Evolutionary conservation across 2,797 vertebrate genomes (phyloP), one percentile per base, ranked within the genome.

Genomic region (Centropyge bicolor): DNA sequence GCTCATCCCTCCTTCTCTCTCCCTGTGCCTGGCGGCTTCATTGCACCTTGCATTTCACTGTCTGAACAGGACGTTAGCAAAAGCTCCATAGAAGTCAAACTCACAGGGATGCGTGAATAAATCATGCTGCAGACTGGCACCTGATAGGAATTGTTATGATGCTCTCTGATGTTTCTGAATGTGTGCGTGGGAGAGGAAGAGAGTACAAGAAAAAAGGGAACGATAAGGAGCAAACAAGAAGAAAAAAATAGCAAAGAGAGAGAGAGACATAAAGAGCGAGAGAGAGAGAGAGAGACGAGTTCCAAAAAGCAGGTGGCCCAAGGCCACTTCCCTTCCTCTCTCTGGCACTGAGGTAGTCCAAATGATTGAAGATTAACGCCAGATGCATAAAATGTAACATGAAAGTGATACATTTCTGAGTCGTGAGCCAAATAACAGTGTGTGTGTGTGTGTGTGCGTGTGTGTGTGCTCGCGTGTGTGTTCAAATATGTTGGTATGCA

Each of bases 361-460:
- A 83, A 78, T 55, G 60, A 90, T 80, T 82, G 75, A 87, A 90
- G 81, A 92, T 89, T 85, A 87, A 81, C 36, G 41, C n/a, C 86
- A 87, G 60, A 82, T 84, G 76, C 66, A 81, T 68, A 64, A 77
- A 81, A 83, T 68, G 45, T 38, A 85, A 84, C 74, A 79, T 83
- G 82, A 85, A 86, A 89, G 85, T 62, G 36, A 77, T 67, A 31
- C 45, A 62, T 63, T 65, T 76, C 69, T 82, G 40, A 68, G 31
- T 67, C 43, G 27, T 24, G 54, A 86, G 71, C 81, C 71, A 74
- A 82, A 75, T 68, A 71, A 65, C 4, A 3, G n/a, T 55, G 13
- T 65, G 40, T 46, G 55, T 52, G 36, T 52, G 35, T 59, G 61
- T 40, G 48, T 36, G 63, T 81, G 62, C 60, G 80, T 82, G 62